Percentiles rank a stretch among this genome's conserved stretches.
phyloP scores from a whole-genome alignment of 2,797 vertebrate genomes.

The Spinus pinus region DNA sequence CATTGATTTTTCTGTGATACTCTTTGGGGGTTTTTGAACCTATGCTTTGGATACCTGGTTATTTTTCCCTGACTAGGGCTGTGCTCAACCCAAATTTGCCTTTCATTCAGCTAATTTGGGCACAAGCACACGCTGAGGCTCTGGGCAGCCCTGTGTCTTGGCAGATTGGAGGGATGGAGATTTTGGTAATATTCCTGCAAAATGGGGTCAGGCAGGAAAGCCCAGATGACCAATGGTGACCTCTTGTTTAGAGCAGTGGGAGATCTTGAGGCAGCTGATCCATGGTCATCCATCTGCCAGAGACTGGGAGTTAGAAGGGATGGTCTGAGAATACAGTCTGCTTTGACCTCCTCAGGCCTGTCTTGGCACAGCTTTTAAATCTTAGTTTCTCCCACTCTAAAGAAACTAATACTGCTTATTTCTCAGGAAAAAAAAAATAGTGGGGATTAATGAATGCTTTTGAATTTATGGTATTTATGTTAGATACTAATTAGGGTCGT shows the following conservation, averaged over 20 bases:
- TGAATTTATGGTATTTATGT: neutral
- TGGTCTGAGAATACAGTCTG: neutral
- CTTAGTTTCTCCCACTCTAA: neutral
- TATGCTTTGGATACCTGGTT: neutral
- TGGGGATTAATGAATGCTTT: neutral
- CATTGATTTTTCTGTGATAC: neutral
- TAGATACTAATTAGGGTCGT: neutral
- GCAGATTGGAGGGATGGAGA: neutral
- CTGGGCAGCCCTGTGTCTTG: neutral
- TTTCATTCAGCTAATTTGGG: neutral
- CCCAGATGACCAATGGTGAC: neutral
- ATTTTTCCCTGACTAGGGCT: neutral
- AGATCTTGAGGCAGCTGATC: neutral
- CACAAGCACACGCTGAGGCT: fast-evolving
- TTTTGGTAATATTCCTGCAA: neutral
- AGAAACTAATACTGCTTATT: neutral
- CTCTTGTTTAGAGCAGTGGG: neutral
- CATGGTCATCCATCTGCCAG: neutral
- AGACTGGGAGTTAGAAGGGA: neutral
- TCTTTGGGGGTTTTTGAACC: neutral
- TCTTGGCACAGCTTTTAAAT: neutral
- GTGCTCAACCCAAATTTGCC: neutral
- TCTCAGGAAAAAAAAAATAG: neutral
- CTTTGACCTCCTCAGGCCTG: neutral
- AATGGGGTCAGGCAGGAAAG: neutral